Base-by-base conservation (phyloP, 2,113 vertebrate genomes). In the Chunga burmeisteri region DNA sequence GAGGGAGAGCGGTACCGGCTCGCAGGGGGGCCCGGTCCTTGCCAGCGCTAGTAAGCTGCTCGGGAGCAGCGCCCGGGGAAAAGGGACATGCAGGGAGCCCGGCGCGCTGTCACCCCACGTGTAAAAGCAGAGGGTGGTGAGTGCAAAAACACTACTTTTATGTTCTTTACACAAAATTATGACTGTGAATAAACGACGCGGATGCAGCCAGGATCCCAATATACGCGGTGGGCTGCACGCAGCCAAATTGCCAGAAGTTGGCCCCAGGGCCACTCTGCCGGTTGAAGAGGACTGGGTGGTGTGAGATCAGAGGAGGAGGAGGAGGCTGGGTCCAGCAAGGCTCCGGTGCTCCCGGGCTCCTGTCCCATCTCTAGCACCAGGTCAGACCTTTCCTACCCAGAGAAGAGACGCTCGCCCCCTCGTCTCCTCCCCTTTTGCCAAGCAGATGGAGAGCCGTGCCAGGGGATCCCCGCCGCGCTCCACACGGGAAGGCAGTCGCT, bases 21-120 rank as follows among this genome's bases (percentile, higher is more conserved):
- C 7, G 0, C 77, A 9, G 77, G 70, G 61, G 87, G 84, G 0
- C 26, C 22, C 0, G 6, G 3, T 62, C 73, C 61, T 73, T 44
- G 0, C 22, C n/a, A 22, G 53, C 58, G 2, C 32, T 21, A 47
- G 58, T 38, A 30, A n/a, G 23, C 79, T 0, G 3, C 0, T 22
- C 2, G 1, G 3, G 34, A 56, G 81, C 46, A 1, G 1, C 0
- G 44, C 78, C 46, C 20, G 79, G 82, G 74, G 29, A 38, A 17
- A 2, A 2, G 68, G 67, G 25, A 6, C 0, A 0, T 0, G 1
- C 2, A 2, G 55, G 82, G 50, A 58, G 32, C 22, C 8, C 0
- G 66, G 52, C 62, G 26, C 1, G 5, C 27, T 1, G 29, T 17
- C 29, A 0, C 20, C 67, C 75, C 47, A 0, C 22, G 0, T 0